phyloP scores from a whole-genome alignment of 2,797 vertebrate species.

The Phoebastria nigripes region DNA sequence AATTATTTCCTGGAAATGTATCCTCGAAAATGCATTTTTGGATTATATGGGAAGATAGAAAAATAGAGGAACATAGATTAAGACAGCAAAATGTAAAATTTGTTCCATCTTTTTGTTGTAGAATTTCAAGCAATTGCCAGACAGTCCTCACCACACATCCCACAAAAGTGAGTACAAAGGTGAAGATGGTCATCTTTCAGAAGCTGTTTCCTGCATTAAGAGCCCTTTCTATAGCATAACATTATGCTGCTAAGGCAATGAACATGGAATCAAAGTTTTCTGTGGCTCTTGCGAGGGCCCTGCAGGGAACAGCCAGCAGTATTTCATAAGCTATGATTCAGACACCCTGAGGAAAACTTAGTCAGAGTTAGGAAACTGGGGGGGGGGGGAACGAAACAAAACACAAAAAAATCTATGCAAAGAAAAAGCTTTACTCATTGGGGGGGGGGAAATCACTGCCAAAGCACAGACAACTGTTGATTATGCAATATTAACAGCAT shows the following conservation, averaged over 20 bases:
- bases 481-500: not conserved
- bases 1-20: not conserved
- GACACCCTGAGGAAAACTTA: not conserved
- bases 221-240: not conserved
- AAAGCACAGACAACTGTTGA: not conserved
- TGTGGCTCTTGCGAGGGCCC: not conserved
- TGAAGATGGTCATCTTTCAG: not conserved
- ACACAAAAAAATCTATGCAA: not conserved
- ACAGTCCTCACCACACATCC: not conserved
- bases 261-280: not conserved
- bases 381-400: fast-evolving
- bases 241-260: not conserved
- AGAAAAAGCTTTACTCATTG: not conserved
- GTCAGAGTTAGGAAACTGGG: not conserved
- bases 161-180: not conserved
- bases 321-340: not conserved
- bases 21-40: not conserved
- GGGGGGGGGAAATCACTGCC: not conserved
- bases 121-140: not conserved
- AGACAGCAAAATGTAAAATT: not conserved
- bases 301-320: not conserved
- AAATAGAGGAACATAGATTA: not conserved
- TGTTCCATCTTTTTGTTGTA: not conserved
- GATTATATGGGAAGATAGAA: not conserved
- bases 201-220: not conserved